These are phyloP conservation scores for Acheta domesticus DNA, from an alignment of 2,888 invertebrate genomes.

Conservation along the genomic window DNA sequence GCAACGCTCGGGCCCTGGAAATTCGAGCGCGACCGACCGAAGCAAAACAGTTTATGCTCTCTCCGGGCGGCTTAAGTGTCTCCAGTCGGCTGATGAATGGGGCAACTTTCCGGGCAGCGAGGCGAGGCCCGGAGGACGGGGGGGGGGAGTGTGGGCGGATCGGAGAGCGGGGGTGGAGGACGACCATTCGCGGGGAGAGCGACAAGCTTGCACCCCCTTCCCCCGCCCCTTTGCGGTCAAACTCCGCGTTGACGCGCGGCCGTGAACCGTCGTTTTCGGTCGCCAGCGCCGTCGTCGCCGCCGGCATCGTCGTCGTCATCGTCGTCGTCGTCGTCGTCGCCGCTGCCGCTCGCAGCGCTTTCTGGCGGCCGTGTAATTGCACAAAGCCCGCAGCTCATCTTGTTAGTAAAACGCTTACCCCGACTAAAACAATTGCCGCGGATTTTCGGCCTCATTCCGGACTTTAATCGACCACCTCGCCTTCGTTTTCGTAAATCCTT, in stretches of 20 bases:
- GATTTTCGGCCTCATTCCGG: neutral
- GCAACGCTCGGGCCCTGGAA: neutral
- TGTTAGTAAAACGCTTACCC: slow-evolving; percentile 9
- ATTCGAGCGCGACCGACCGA: neutral
- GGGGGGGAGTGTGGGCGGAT: neutral
- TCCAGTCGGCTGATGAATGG: neutral
- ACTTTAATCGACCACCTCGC: neutral
- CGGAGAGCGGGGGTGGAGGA: too few relatives aligned
- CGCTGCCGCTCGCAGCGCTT: neutral
- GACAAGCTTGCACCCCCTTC: too few relatives aligned
- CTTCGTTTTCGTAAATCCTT: slow-evolving; percentile 1
- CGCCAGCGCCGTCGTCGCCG: neutral
- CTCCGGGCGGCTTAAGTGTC: neutral
- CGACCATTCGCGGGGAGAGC: too few relatives aligned
- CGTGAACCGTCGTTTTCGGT: neutral
- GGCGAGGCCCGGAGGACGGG: neutral
- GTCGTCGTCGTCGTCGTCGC: neutral
- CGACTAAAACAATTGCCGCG: slow-evolving; percentile 10
- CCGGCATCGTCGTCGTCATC: neutral
- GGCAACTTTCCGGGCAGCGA: neutral
- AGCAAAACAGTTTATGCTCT: slow-evolving; percentile 2
- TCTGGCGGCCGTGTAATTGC: neutral
- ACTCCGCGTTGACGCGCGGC: neutral
- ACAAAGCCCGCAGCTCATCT: slow-evolving; percentile 10
- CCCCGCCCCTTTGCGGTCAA: neutral